phyloP scores from a whole-genome alignment of 2,888 invertebrate genomes.

The Iphiclides podalirius region DNA sequence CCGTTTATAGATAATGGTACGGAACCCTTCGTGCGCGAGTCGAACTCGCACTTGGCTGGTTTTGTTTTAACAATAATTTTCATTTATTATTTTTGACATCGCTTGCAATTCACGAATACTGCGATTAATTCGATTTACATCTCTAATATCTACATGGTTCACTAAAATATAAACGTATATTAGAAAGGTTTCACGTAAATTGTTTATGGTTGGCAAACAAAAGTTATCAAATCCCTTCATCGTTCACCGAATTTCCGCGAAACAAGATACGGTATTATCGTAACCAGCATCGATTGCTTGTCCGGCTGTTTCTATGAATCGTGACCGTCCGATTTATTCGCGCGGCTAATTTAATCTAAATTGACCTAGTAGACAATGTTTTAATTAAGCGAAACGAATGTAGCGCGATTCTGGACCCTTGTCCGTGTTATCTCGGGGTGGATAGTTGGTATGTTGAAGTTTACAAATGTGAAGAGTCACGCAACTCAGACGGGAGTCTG shows the following conservation, averaged over 20 bases:
- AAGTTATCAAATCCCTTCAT: conserved; percentile 17
- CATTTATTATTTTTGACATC: too few relatives aligned
- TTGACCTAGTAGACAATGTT: conserved; percentile 45
- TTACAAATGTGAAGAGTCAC: conserved; percentile 72
- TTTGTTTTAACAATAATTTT: too few relatives aligned
- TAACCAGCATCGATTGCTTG: conserved; percentile 16
- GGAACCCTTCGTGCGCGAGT: too few relatives aligned
- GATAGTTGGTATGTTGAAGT: conserved; percentile 40
- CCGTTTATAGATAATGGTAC: too few relatives aligned
- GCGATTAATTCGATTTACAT: too few relatives aligned
- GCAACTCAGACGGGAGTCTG: conserved; percentile 41
- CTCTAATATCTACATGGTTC: too few relatives aligned
- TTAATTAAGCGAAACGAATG: conserved; percentile 52
- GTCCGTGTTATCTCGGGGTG: conserved; percentile 56
- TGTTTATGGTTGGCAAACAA: conserved; percentile 1
- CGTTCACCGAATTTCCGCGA: conserved; percentile 16
- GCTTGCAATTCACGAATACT: too few relatives aligned
- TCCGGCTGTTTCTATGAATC: conserved; percentile 39
- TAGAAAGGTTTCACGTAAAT: too few relatives aligned
- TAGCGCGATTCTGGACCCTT: conserved; percentile 39
- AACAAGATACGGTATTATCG: conserved; percentile 13
- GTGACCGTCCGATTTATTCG: conserved; percentile 40
- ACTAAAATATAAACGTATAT: too few relatives aligned
- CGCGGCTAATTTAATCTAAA: conserved; percentile 44
- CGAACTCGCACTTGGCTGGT: too few relatives aligned